Percentiles rank a stretch among this genome's conserved stretches.
phyloP scores from a whole-genome alignment of 2,888 invertebrate genomes.

The Bellardia pandia region DNA sequence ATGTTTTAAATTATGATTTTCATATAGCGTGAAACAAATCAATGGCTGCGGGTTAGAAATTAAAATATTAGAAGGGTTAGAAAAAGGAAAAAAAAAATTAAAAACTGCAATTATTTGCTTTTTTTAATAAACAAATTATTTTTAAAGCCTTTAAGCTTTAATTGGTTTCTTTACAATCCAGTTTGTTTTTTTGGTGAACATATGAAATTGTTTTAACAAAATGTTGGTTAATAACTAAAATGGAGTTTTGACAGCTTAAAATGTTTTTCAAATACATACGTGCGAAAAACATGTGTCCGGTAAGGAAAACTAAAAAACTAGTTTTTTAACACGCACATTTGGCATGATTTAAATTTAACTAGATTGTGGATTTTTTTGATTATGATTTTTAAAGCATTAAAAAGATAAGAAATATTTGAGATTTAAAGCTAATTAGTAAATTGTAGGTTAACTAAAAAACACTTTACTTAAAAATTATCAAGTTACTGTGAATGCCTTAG shows the following conservation, averaged over 20 bases:
- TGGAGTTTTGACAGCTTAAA: slow-evolving; percentile 6
- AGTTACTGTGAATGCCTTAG: not conserved
- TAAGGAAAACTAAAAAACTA: not conserved
- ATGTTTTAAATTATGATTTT: too few species aligned
- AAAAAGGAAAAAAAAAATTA: too few species aligned
- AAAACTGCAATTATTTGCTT: too few species aligned
- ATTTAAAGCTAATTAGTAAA: slow-evolving; percentile 11
- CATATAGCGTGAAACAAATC: too few species aligned
- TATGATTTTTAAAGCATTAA: not conserved
- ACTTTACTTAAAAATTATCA: not conserved
- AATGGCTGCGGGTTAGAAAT: too few species aligned
- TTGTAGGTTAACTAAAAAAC: slow-evolving; percentile 1
- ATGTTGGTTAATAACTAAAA: not conserved
- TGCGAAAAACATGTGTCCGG: not conserved
- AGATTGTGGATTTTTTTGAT: not conserved
- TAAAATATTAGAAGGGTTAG: too few species aligned
- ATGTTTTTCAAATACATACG: not conserved
- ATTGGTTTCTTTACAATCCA: too few species aligned
- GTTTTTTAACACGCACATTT: not conserved
- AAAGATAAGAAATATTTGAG: not conserved
- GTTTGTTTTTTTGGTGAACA: too few species aligned
- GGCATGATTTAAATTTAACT: too few species aligned
- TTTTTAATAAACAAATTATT: too few species aligned
- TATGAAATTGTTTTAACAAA: too few species aligned
- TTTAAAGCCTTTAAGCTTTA: too few species aligned